Percentiles rank a stretch among this genome's conserved stretches.
Conservation (phyloP, 2,888 invertebrate species). For the Trichogramma evanescens region DNA sequence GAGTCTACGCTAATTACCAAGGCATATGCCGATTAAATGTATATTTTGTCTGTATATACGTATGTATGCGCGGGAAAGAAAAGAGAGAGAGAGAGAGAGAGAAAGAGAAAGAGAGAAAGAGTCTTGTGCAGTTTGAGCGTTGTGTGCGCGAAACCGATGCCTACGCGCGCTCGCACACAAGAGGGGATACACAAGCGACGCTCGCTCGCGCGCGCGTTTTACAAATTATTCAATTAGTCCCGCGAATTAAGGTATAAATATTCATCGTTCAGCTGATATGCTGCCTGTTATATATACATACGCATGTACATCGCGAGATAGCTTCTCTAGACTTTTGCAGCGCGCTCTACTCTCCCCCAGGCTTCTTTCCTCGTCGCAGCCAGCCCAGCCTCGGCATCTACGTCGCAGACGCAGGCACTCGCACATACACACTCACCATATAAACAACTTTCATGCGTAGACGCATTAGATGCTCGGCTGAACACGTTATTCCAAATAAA, state of each 20-base stretch:
- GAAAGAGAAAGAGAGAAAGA: conserved; percentile 3
- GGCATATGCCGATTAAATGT: conserved; percentile 8
- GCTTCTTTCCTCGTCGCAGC: background rate
- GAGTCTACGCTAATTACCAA: conserved; percentile 13
- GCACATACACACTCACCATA: conserved; percentile 33
- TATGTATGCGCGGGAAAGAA: conserved; percentile 28
- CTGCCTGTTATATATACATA: background rate
- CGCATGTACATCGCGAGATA: conserved; percentile 5
- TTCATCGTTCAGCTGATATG: conserved; percentile 42
- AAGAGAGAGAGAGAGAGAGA: conserved; percentile 28
- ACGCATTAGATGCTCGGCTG: conserved; percentile 42
- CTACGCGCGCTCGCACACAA: background rate
- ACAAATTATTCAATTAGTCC: conserved; percentile 49
- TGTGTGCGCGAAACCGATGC: background rate
- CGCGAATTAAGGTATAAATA: conserved; percentile 49
- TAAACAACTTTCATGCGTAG: conserved; percentile 41
- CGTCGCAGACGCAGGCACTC: conserved; percentile 16
- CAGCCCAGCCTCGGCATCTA: background rate
- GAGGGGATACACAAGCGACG: conserved; percentile 13
- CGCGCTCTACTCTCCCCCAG: conserved; percentile 14
- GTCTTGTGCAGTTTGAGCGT: background rate
- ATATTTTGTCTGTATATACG: too few relatives aligned
- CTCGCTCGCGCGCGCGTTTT: conserved; percentile 39
- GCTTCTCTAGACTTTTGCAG: background rate
- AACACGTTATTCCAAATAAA: conserved; percentile 28